These are phyloP conservation scores for Cairina moschata DNA, from an alignment of 2,113 vertebrate genomes.

Conservation along the genomic window DNA sequence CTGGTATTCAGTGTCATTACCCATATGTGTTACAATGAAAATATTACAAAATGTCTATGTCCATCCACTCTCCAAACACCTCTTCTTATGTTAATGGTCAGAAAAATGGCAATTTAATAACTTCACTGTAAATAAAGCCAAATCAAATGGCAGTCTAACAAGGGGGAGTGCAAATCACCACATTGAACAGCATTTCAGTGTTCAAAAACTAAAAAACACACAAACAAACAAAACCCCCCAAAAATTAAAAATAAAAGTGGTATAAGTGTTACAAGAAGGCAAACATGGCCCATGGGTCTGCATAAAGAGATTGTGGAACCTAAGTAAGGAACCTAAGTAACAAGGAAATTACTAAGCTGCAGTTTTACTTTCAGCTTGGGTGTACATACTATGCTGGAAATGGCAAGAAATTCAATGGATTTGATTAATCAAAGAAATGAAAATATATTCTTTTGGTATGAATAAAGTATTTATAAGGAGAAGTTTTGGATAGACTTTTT, in stretches of 20 bases:
- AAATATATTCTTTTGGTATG: not conserved
- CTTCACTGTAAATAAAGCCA: not conserved
- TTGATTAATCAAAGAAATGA: not conserved
- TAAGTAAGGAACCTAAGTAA: not conserved
- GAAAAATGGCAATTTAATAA: not conserved
- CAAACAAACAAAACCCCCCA: too few relatives aligned
- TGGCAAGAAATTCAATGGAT: not conserved
- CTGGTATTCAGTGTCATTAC: not conserved
- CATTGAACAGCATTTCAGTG: not conserved
- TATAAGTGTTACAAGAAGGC: not conserved
- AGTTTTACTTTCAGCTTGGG: not conserved
- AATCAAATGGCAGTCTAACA: not conserved
- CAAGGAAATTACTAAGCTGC: not conserved
- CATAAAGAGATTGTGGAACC: not conserved
- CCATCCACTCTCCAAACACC: not conserved
- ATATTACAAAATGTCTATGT: not conserved
- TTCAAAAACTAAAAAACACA: not conserved
- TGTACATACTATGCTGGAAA: not conserved
- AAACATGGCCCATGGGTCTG: not conserved
- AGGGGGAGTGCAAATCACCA: not conserved
- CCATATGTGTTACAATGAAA: not conserved
- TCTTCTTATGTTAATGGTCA: not conserved
- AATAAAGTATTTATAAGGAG: not conserved
- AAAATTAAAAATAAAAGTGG: not conserved
- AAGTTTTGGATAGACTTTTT: not conserved